Base-by-base conservation (phyloP, 2,888 invertebrate species). In the Sinhomidia bicolor region DNA sequence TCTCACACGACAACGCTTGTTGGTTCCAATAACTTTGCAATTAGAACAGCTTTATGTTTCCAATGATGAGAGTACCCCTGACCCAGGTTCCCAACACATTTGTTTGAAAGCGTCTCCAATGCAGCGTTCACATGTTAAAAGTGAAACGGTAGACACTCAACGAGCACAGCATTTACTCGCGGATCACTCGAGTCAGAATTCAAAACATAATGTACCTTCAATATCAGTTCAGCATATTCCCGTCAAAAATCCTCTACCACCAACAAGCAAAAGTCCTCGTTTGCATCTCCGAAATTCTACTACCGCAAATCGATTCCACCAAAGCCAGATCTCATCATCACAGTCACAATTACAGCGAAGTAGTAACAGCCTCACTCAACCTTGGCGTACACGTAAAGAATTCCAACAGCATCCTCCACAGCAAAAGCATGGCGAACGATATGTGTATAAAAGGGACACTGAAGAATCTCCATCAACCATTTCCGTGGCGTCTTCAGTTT, bases 281-380 rank as follows among this genome's bases (percentile, higher is more conserved):
- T 32, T 76, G 12, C 76, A 76, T 51, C 76, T 51, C 1, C 23
- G 65, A 6, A 74, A 74, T 74, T 74, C 20, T 71, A 9, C 71
- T 44, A 3, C 41, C 41, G 1, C 60, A 60, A 5, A 5, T 23
- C 60, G 2, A 26, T 23, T 60, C 10, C 47, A 47, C 54, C 6
- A 9, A 26, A 26, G 62, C 32, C 54, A n/a, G n/a, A n/a, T n/a
- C n/a, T n/a, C n/a, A 17, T 57, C 65, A 32, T 0, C 62, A 12
- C 29, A 14, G 23, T 6, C 9, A 9, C 1, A 60, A 7, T 36
- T 7, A 36, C 65, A 36, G 7, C 12, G 17, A 65, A 14, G 47
- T 5, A 44, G 26, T 6, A 26, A 74, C 14, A 44, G 74, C 44
- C 5, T 47, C 3, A 26, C 47, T 5, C 14, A 44, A 7, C 74